Conservation (phyloP, 64 coral and sea anemone species). For the Acropora yongei region DNA sequence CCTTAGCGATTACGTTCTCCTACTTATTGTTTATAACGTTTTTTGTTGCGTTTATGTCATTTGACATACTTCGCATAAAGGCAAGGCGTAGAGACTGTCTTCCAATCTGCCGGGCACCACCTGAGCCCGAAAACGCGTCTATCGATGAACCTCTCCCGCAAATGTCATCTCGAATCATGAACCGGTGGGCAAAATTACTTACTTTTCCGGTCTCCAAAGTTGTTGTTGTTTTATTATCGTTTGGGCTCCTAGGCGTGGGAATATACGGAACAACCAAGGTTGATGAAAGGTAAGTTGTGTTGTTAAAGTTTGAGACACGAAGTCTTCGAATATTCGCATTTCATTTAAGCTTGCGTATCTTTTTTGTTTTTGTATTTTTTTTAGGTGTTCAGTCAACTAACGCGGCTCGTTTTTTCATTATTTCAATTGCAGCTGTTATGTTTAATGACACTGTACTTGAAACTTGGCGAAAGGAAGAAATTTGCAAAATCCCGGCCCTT, state of each 20-base stretch:
- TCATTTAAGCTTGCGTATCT: no score
- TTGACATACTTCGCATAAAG: constrained; percentile 74
- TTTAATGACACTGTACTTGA: no score
- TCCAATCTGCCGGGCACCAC: constrained; percentile 46
- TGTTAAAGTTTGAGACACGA: background rate
- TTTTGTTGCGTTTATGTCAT: constrained; percentile 68
- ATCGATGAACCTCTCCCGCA: constrained; percentile 57
- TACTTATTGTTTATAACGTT: constrained; percentile 70
- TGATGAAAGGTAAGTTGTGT: constrained; percentile 34
- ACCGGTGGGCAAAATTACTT: constrained; percentile 32
- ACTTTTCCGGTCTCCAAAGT: constrained; percentile 8
- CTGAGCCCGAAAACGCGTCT: constrained; percentile 5
- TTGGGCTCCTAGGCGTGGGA: constrained; percentile 21
- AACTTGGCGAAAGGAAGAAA: no score
- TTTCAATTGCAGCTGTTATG: no score
- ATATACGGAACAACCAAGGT: constrained; percentile 65
- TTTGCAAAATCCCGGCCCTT: no score
- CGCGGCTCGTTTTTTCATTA: no score
- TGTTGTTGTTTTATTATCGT: constrained; percentile 31
- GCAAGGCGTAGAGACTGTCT: constrained; percentile 51
- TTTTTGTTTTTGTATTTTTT: no score
- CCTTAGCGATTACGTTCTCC: constrained; percentile 53
- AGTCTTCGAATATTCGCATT: no score
- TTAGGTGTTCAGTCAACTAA: no score
- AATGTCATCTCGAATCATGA: constrained; percentile 49